Evolutionary conservation across 1,140 invertebrate genomes (phyloP), one percentile per base, ranked within the genome.

Genomic region (Ptiloglossa arizonensis): DNA sequence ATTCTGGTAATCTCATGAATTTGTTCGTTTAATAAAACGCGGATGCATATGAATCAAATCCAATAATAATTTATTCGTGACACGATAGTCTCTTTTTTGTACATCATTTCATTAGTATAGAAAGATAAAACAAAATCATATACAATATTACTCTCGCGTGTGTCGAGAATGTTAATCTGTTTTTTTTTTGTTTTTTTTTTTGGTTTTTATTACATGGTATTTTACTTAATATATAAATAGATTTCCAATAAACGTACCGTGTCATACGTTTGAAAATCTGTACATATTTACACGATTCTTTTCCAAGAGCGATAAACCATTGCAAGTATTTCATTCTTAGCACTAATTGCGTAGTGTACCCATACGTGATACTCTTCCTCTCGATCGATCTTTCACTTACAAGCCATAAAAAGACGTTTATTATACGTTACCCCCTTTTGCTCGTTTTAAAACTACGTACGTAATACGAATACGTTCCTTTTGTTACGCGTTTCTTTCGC

Each of bases 261-360:
- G 24, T 48, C 76, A 80, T 80, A 76, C 73, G 24, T 81, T 79
- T 82, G 73, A 80, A 80, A 54, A 88, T 88, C 86, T 89, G 87
- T 89, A 89, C 87, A 89, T 89, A 89, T 89, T 87, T 89, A 89
- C 87, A 89, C 66, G 52, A 79, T 32, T 71, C 74, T 83, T 8
- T 78, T 64, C 71, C 79, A 63, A 86, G 64, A 54, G 70, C 71
- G 74, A 81, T 66, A 78, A 69, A 56, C 46, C 59, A 46, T 79
- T 80, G 63, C 32, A 63, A 81, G 57, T 83, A 48, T 67, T 52
- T 76, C 63, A 54, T 50, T 59, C 57, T 48, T 78, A 73, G 70
- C 35, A 9, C 32, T 73, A 81, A 67, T 70, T 81, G 48, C 62
- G 38, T 81, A 69, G 41, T 85, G 63, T 85, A 86, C 75, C 71